Percentiles rank a stretch among this genome's conserved stretches.
phyloP scores from a whole-genome alignment of 2,797 vertebrate species.

The Vespertilio murinus region DNA sequence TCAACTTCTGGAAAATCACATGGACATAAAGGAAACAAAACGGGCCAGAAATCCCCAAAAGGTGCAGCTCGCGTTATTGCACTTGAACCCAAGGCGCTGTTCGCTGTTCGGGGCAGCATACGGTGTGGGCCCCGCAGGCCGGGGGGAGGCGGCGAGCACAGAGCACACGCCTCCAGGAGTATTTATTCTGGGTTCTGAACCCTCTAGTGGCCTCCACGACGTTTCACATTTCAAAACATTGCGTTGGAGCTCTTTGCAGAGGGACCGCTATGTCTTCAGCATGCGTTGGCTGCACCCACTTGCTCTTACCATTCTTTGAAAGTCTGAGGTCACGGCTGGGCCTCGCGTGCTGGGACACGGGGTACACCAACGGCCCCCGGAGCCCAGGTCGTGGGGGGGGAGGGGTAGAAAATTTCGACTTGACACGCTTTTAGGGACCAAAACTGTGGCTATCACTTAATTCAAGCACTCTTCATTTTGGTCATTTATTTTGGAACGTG shows the following conservation, averaged over 20 bases:
- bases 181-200: not conserved
- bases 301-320: not conserved
- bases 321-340: not conserved
- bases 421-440: not conserved
- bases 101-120: not conserved
- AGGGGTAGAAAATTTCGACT: not conserved
- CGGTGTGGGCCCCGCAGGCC: not conserved
- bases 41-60: constrained; percentile 31
- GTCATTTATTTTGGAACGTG: constrained; percentile 52
- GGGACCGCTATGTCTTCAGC: not conserved
- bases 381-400: not conserved
- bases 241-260: not conserved
- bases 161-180: not conserved
- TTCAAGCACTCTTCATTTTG: constrained; percentile 54
- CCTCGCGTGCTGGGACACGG: not conserved
- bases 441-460: not conserved
- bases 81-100: constrained; percentile 56
- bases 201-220: not conserved
- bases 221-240: not conserved
- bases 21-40: constrained; percentile 59
- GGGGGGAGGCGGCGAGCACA: not conserved
- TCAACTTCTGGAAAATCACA: constrained; percentile 69
- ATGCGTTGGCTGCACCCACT: not conserved
- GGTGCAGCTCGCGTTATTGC: constrained; percentile 60
- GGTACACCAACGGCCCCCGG: not conserved